Conservation (phyloP, 2,113 vertebrate genomes). For the Microtus oregoni region DNA sequence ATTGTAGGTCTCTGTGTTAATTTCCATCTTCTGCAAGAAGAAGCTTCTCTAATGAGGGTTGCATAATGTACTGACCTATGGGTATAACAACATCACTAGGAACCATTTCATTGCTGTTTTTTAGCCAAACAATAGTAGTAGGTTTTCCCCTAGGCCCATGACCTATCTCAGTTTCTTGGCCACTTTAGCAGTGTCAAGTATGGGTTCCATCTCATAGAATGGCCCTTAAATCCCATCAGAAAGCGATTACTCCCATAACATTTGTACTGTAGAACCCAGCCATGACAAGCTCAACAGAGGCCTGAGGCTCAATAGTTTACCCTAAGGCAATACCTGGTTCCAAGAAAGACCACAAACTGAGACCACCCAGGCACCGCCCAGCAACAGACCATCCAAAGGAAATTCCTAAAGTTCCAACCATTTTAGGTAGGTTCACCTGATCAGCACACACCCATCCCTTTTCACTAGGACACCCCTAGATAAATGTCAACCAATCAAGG, state of each 20-base stretch:
- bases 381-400: too few species aligned
- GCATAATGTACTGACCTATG: background rate
- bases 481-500: too few species aligned
- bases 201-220: background rate
- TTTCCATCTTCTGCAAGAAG: background rate
- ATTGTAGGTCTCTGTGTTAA: background rate
- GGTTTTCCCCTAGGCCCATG: background rate
- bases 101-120: too few species aligned
- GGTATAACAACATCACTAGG: background rate
- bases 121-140: background rate
- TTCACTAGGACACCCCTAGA: too few species aligned
- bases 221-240: background rate
- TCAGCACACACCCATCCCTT: too few species aligned
- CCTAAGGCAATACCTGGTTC: too few species aligned
- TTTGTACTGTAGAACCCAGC: background rate
- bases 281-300: too few species aligned
- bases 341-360: too few species aligned
- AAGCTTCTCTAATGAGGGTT: background rate
- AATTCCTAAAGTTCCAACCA: too few species aligned
- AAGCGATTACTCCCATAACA: background rate
- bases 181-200: background rate
- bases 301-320: too few species aligned
- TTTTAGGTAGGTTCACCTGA: too few species aligned
- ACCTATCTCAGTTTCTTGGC: background rate
- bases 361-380: too few species aligned